Percentiles rank a stretch among this genome's conserved stretches.
These are phyloP conservation scores for Unio delphinus DNA, from an alignment of 2,888 invertebrate genomes.

Conservation along the genomic window DNA sequence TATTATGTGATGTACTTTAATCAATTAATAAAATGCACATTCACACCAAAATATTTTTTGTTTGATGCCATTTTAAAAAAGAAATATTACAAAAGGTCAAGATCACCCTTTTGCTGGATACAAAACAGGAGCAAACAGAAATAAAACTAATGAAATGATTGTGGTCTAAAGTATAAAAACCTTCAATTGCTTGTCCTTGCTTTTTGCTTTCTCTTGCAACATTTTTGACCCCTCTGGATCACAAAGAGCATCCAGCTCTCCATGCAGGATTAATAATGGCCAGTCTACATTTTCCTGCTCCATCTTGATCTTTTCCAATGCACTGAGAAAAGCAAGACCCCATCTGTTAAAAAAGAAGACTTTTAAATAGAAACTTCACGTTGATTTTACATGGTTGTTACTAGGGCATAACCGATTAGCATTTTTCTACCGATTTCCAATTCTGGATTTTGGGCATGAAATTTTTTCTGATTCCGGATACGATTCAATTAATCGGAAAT, in stretches of 20 bases:
- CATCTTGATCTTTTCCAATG: constrained; percentile 54
- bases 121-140: too few species aligned
- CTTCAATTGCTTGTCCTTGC: constrained; percentile 67
- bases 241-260: constrained; percentile 67
- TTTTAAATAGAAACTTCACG: neutral
- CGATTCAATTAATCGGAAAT: too few species aligned
- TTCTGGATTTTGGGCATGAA: too few species aligned
- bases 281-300: constrained; percentile 53
- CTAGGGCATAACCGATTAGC: too few species aligned
- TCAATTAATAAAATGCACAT: too few species aligned
- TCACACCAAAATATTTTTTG: too few species aligned
- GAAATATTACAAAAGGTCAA: too few species aligned
- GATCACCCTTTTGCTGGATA: too few species aligned
- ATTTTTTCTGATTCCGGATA: too few species aligned
- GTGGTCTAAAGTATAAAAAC: constrained; percentile 26
- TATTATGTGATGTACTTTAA: too few species aligned
- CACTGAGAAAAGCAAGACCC: constrained; percentile 58
- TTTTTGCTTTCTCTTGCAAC: constrained; percentile 57
- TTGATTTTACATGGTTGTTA: neutral
- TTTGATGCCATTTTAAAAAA: too few species aligned
- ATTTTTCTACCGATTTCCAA: too few species aligned
- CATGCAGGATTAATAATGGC: constrained; percentile 70
- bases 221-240: constrained; percentile 61
- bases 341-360: constrained; percentile 43
- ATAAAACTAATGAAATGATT: neutral